Conservation (phyloP, 2,113 vertebrate genomes). For the Rafetus swinhoei region DNA sequence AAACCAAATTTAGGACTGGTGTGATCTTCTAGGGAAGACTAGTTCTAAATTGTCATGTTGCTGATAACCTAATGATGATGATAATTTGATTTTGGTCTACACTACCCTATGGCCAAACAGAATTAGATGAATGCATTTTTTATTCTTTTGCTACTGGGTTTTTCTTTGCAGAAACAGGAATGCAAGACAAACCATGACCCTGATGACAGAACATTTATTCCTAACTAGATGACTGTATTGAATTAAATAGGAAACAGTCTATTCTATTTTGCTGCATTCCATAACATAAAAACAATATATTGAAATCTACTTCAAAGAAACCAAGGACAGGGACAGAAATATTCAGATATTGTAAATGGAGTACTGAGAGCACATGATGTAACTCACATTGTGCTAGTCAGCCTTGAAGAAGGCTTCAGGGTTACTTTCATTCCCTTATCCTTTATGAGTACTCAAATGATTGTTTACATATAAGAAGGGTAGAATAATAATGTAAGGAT, state of each 20-base stretch:
- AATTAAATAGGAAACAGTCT: neutral
- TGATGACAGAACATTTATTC: neutral
- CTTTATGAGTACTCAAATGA: neutral
- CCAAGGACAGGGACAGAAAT: slow-evolving; percentile 2
- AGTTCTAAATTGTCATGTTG: neutral
- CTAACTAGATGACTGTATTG: neutral
- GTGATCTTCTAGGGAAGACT: neutral
- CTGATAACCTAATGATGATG: neutral
- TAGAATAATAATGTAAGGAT: neutral
- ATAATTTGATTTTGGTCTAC: neutral
- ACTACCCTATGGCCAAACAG: neutral
- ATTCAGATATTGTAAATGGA: neutral
- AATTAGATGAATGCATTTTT: neutral
- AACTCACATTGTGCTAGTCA: neutral
- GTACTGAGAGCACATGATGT: neutral
- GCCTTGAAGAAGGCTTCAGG: neutral
- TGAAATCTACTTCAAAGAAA: neutral
- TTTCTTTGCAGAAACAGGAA: neutral
- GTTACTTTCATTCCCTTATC: neutral
- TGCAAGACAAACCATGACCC: neutral
- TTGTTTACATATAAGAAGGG: neutral
- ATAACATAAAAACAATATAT: neutral
- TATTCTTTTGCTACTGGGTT: neutral
- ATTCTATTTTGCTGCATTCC: neutral
- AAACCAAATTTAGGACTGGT: neutral